phyloP scores from a whole-genome alignment of 30 jellyfish, hydroid and myxozoan species.

The Haliclystus octoradiatus region DNA sequence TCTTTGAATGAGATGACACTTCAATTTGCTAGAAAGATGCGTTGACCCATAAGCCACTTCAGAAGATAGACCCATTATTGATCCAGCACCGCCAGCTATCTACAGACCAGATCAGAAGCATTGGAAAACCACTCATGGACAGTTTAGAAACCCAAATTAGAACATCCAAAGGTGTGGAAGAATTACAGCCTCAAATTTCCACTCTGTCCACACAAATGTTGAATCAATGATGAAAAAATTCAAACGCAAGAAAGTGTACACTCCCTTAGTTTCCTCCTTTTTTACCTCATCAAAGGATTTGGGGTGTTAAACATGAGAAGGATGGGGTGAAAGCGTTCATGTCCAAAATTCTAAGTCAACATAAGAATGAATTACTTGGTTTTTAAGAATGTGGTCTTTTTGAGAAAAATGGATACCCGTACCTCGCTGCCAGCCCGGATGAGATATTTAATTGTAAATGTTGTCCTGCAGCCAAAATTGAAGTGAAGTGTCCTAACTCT shows the following conservation, averaged over 20 bases:
- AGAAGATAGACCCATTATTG: neutral
- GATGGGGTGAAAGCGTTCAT: conserved; percentile 23
- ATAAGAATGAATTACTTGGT: conserved; percentile 6
- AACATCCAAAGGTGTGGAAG: conserved; percentile 8
- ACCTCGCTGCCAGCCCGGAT: conserved; percentile 17
- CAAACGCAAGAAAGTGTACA: conserved; percentile 14
- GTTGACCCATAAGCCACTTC: neutral
- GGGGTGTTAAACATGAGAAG: conserved; percentile 26
- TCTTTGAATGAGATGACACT: neutral
- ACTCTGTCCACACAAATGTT: neutral
- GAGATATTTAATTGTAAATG: conserved; percentile 5
- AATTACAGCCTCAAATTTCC: conserved; percentile 28
- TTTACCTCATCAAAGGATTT: conserved; percentile 6
- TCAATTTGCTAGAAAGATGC: neutral
- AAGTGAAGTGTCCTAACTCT: conserved; percentile 24
- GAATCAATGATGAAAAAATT: neutral
- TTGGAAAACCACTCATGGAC: conserved; percentile 11
- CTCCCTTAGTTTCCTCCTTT: conserved; percentile 10
- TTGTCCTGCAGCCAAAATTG: conserved; percentile 2
- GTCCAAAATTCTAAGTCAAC: neutral
- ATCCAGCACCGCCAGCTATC: neutral
- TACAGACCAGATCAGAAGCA: neutral
- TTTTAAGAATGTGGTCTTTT: conserved; percentile 3
- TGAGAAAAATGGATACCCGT: neutral
- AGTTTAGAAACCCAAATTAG: conserved; percentile 21